phyloP scores from a whole-genome alignment of 1,140 invertebrate genomes.

The Temnothorax longispinosus region DNA sequence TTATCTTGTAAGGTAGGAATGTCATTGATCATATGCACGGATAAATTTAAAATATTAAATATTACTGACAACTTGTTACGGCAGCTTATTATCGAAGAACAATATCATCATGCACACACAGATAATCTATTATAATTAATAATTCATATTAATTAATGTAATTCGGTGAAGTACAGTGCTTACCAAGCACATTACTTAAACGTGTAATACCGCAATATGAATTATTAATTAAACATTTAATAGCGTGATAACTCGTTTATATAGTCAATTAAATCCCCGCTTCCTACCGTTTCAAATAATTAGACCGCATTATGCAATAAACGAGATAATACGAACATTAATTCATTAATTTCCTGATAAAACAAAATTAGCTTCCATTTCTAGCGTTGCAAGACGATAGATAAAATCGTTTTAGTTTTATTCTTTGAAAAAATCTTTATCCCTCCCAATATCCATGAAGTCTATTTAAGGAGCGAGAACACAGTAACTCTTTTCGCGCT shows the following conservation, averaged over 20 bases:
- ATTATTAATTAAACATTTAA: slow-evolving; percentile 46
- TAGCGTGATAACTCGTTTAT: not conserved
- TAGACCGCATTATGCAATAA: not conserved
- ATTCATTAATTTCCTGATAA: no score
- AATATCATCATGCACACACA: no score
- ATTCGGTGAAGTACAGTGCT: not conserved
- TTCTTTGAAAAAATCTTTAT: not conserved
- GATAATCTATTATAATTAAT: not conserved
- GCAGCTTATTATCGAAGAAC: not conserved
- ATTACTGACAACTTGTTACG: no score
- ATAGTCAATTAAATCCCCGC: not conserved
- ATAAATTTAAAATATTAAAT: not conserved
- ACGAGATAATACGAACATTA: not conserved
- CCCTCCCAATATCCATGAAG: not conserved
- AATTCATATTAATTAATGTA: slow-evolving; percentile 1
- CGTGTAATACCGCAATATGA: not conserved
- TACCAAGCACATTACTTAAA: not conserved
- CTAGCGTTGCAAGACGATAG: no score
- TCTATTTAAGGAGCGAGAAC: not conserved
- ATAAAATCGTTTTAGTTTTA: not conserved
- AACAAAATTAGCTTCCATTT: not conserved
- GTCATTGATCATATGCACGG: not conserved
- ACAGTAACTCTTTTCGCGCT: slow-evolving; percentile 3
- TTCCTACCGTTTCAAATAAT: not conserved
- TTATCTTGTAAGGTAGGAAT: not conserved